phyloP scores from a whole-genome alignment of 2,888 invertebrate species.

The Cistogaster globosa region DNA sequence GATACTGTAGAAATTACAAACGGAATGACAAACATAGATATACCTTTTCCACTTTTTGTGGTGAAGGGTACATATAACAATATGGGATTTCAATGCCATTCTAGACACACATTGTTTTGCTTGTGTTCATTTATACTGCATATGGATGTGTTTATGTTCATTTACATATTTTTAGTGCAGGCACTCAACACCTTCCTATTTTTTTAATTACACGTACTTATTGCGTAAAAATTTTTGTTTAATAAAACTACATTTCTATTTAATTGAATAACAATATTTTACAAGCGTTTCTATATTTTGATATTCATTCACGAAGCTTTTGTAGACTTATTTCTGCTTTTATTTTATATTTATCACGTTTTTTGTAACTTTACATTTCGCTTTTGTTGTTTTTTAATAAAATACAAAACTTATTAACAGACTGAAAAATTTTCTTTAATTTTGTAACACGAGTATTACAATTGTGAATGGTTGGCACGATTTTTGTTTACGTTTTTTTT shows the following conservation, averaged over 20 bases:
- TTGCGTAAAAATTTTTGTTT: background rate
- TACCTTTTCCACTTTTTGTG: no score
- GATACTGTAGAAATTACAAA: no score
- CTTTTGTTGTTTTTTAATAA: background rate
- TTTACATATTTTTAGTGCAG: no score
- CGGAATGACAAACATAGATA: no score
- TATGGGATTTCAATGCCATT: background rate
- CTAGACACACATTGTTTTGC: no score
- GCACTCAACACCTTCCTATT: background rate
- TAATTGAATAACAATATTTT: no score
- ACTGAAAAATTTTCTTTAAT: constrained; percentile 24
- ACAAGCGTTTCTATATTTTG: background rate
- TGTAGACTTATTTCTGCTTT: background rate
- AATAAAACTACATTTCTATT: no score
- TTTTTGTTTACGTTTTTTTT: constrained; percentile 10
- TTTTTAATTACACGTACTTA: background rate
- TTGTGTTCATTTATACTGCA: no score
- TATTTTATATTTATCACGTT: background rate
- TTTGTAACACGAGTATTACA: constrained; percentile 36
- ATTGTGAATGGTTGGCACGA: constrained; percentile 24
- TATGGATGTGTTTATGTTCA: no score
- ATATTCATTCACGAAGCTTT: background rate
- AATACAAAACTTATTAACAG: background rate
- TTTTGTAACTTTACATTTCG: background rate
- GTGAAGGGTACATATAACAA: no score